Evolutionary conservation across 2,113 vertebrate species (phyloP), one percentile per base, ranked within the genome.

Genomic region (Brachirus orientalis): DNA sequence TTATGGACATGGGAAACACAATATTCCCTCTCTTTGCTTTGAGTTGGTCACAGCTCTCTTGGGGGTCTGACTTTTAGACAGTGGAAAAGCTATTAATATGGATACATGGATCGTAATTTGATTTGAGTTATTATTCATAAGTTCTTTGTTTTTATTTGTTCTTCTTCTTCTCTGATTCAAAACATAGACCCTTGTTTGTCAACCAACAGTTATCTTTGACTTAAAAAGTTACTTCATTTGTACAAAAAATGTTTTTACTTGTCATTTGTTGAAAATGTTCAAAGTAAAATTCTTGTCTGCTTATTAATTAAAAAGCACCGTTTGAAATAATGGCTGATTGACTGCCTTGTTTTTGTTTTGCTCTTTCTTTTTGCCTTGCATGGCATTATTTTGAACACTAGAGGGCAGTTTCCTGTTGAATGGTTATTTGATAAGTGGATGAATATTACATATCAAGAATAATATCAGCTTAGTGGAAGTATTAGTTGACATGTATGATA

Each of bases 231-330:
- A 28, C 16, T n/a, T 10, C 10, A 43, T 45, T 38, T 54, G 4
- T 69, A 19, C 17, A 43, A 43, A 43, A 10, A 14, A 43, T 55
- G 6, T 28, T 28, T n/a, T 28, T 28, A 28, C 28, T 28, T 48
- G 40, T 36, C 0, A 3, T 9, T 72, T 6, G 35, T 67, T 74
- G 68, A 7, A 4, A n/a, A 10, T 57, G 41, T 51, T 69, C 0
- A 47, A 20, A 36, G 12, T 75, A 8, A 55, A 75, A 45, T 48
- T 14, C 22, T 11, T 76, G 13, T 0, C 10, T 50, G 4, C 13
- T 45, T 13, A 35, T 77, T 33, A 75, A 69, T 86, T 82, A 67
- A 75, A 48, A 4, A n/a, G n/a, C n/a, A n/a, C n/a, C n/a, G n/a
- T n/a, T n/a, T n/a, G n/a, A n/a, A n/a, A n/a, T n/a, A n/a, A n/a